Base-by-base conservation (phyloP, 2,797 vertebrate genomes). In the Champsocephalus esox region DNA sequence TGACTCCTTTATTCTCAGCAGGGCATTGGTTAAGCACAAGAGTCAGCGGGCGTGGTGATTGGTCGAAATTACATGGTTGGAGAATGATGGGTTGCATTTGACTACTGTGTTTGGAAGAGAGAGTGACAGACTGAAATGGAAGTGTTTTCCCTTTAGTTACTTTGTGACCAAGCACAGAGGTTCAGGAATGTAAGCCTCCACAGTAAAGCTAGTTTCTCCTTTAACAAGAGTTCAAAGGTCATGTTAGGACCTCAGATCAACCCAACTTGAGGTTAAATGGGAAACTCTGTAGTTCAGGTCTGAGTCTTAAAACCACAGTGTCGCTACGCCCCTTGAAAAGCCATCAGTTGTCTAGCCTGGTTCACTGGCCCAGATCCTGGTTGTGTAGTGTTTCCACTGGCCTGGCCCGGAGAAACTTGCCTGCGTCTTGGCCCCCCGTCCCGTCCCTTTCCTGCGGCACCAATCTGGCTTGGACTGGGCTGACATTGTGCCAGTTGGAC, bases 361-460 rank as follows among this genome's bases (percentile, higher is more conserved):
- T 84, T 61, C 63, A 48, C 71, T 85, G 79, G 84, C 85, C 70
- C 62, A 54, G 52, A 74, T 83, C 89, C 85, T 72, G 50, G 44
- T 75, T 89, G 81, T 85, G 84, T 87, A 78, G 85, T 81, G 59
- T 91, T 92, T 93, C 84, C 82, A 88, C 60, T 54, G 55, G 66
- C 49, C 45, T 50, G 68, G 71, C 70, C 83, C 83, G 86, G 65
- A 86, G 73, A 73, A 67, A 76, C 71, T 75, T 78, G 80, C 64
- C 73, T 73, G 44, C 21, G 48, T 79, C 68, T 77, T 74, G 85
- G 85, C 81, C 73, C 28, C 81, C 73, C 28, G 28, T 5, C 67
- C 14, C 44, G 59, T 54, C 69, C 64, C 78, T 65, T 50, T 54
- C 66, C 54, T 85, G 52, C 65, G 73, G 66, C 70, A 81, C 82